A percentile compares a stretch with the other conserved stretches of the same genome.
Conservation (phyloP, 2,113 vertebrate species). For the Thunnus maccoyii region DNA sequence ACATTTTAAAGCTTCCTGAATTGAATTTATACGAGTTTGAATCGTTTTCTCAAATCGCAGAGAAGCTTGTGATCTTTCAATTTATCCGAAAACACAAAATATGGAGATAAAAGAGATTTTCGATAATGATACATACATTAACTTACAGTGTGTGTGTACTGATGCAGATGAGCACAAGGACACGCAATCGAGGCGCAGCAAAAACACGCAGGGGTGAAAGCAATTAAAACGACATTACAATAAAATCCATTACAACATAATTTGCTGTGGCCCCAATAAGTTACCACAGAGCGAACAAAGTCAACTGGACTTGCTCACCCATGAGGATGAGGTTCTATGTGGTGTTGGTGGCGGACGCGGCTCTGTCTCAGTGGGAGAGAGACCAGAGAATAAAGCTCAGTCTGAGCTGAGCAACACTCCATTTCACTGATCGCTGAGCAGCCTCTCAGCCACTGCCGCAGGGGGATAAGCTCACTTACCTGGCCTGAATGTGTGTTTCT, state of each 20-base stretch:
- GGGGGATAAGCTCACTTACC: constrained; percentile 76
- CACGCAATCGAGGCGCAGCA: background rate
- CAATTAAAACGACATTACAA: background rate
- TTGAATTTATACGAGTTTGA: background rate
- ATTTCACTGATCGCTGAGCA: constrained; percentile 83
- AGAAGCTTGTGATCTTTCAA: background rate
- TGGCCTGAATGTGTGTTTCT: constrained; percentile 51
- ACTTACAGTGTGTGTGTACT: background rate
- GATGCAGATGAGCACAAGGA: constrained; percentile 9
- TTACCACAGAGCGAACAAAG: constrained; percentile 27
- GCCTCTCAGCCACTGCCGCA: constrained; percentile 68
- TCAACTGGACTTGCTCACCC: constrained; percentile 49
- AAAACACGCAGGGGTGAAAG: background rate
- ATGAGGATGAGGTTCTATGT: constrained; percentile 45
- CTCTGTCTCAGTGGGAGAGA: constrained; percentile 60
- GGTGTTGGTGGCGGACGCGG: constrained; percentile 44
- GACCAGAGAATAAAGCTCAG: constrained; percentile 70
- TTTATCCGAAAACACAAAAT: background rate
- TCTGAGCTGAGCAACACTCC: constrained; percentile 72
- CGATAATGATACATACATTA: background rate
- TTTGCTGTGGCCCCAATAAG: background rate
- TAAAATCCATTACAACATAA: background rate
- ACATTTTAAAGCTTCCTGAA: constrained; percentile 21
- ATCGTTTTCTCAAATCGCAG: constrained; percentile 20
- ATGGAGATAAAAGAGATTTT: background rate